Evolutionary conservation across 2,113 vertebrate genomes (phyloP), one percentile per base, ranked within the genome.

Genomic region (Phyllostomus hastatus): DNA sequence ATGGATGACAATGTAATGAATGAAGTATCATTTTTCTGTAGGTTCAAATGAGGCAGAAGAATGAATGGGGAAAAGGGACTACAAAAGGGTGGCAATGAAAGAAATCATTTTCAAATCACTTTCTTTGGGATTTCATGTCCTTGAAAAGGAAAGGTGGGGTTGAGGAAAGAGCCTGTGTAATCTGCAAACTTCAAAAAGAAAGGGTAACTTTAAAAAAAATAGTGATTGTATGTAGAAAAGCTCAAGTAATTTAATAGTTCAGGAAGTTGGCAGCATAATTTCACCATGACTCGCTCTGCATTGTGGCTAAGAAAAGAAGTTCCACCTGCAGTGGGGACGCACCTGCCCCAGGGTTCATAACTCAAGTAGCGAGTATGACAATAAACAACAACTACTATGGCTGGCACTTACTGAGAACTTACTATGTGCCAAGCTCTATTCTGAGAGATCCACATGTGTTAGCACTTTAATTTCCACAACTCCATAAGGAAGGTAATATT

Each of bases 241-340:
- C 88, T 81, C 38, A 70, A 54, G 95, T 86, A 96, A 97, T 94
- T 97, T 88, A 95, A 88, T 85, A 81, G 75, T 95, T 80, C 93
- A 96, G 97, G 96, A 97, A 98, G 97, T 88, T 97, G 97, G 95
- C 95, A 78, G 84, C 64, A 8, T 67, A 64, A 67, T 94, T 91
- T 92, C 70, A 43, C 64, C 35, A 70, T 97, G 97, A 97, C 75
- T 97, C 95, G 67, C 10, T 41, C 38, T 9, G 72, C 46, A 33
- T 50, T 73, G 90, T 94, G 86, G 46, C 89, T 83, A 73, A 75
- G 69, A 84, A 96, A 81, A 66, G 59, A 17, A 20, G 83, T 14
- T 84, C 83, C 96, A 95, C 93, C 97, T 93, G 95, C 35, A 14
- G 41, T 12, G 10, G 61, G 57, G 82, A 79, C 54, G 17, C 93